These are phyloP conservation scores for Drosophila kikkawai DNA, from an alignment of 1,140 invertebrate species.

Conservation along the genomic window DNA sequence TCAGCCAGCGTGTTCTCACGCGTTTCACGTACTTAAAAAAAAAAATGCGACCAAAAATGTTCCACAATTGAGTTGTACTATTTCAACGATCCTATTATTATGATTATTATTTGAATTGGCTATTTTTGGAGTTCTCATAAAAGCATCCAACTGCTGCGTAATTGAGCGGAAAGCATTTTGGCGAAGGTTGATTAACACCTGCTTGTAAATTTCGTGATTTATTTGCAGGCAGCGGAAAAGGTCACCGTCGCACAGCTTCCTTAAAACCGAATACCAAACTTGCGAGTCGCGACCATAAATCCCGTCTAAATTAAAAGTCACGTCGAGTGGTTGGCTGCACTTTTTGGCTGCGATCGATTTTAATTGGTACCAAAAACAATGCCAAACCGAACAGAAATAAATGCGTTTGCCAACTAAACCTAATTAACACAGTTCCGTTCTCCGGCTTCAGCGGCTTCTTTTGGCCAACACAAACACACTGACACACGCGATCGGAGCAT, in stretches of 20 bases:
- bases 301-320: conserved; percentile 23
- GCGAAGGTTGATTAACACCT: conserved; percentile 58
- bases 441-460: conserved; percentile 53
- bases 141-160: conserved; percentile 5
- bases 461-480: conserved; percentile 51
- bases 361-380: conserved; percentile 46
- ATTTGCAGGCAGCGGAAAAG: conserved; percentile 32
- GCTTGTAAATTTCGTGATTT: conserved; percentile 39
- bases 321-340: conserved; percentile 24
- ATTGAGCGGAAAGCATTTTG: conserved; percentile 27
- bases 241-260: conserved; percentile 43
- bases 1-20: conserved; percentile 56
- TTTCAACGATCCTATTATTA: background rate
- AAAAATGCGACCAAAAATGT: conserved; percentile 34
- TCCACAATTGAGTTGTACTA: conserved; percentile 51
- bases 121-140: conserved; percentile 23
- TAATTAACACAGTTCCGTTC: conserved; percentile 75
- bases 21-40: conserved; percentile 58
- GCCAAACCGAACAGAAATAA: conserved; percentile 20
- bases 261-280: conserved; percentile 24
- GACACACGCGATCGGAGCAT: conserved; percentile 31
- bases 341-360: conserved; percentile 50
- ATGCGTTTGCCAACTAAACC: conserved; percentile 52
- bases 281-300: conserved; percentile 24
- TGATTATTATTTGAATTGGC: conserved; percentile 21